Evolutionary conservation across 2,888 invertebrate species (phyloP), one percentile per base, ranked within the genome.

Genomic region (Drosophila neoperkinsi): DNA sequence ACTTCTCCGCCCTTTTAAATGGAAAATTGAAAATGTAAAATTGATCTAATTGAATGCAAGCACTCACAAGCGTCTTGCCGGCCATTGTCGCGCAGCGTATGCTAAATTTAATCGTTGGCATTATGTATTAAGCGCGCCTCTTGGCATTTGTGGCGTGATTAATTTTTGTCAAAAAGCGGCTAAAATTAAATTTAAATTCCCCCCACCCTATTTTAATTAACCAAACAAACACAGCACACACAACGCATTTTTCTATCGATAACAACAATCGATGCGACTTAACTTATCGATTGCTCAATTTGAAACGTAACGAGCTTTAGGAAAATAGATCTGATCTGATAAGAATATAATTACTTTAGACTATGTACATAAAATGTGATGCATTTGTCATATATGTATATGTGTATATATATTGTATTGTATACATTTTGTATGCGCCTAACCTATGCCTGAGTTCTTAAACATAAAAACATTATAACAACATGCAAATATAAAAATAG

Each of bases 71-170:
- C 67, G 53, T 51, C 53, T 59, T 65, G 21, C 53, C 67, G 59
- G 41, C 63, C 88, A 84, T 84, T 73, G 58, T 72, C 67, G 50
- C 58, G 46, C 52, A 63, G 49, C 50, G 61, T 59, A 67, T 77
- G 87, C 88, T 90, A 88, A 88, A 69, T 84, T 84, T 90, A 90
- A 86, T 77, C 77, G 71, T 70, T 76, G 86, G 71, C 82, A 90
- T 85, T 90, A 88, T 65, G 61, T 74, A 61, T 73, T 80, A 78
- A 81, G 71, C 77, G 71, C 67, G 34, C 66, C 60, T 78, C 57
- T 84, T 82, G 85, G 71, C 83, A 82, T 84, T 88, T 85, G 84
- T 43, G 43, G 43, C 53, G 58, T 81, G 75, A 88, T 90, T 90
- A 83, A 86, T 87, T 74, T 66, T 77, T 90, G 90, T 87, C 87